Base-by-base conservation (phyloP, 2,113 vertebrate genomes). In the Parus major region DNA sequence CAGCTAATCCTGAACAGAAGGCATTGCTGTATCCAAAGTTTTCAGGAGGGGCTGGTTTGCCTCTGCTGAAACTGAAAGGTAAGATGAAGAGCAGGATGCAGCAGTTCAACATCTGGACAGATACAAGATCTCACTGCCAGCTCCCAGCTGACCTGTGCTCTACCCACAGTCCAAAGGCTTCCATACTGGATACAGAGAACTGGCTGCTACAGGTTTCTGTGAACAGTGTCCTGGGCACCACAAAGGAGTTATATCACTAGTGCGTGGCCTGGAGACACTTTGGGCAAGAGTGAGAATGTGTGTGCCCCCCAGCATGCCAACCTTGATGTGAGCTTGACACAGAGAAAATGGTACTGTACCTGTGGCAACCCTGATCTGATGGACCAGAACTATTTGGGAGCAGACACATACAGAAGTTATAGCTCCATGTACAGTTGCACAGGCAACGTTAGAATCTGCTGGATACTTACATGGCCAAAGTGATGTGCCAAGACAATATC, bases 401-500 rank as follows among this genome's bases (percentile, higher is more conserved):
- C 39, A 81, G 28, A 49, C 27, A 46, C 12, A 33, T 9, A 36
- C 9, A 71, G 46, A 73, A 90, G 20, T 53, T 79, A 47, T 2
- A 84, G 65, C 8, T 44, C 31, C 66, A 23, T 2, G 12, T 52
- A 57, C 19, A 47, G 33, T 7, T 76, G 52, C 44, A 72, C 1
- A 1, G 66, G 53, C 61, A 82, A 55, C 23, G 50, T 20, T 36
- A 75, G 27, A 35, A 79, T 13, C 17, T 87, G 68, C 44, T 66
- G 59, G 50, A 63, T 93, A 98, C 98, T 99, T 98, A 99, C 99
- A 23, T 98, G 97, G 78, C 99, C 99, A 97, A 99, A 99, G 96
- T 99, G 99, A 94, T 99, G 99, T 12, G 97, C 98, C 98, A 99
- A 98, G 95, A 99, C 98, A 86, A 98, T 98, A 94, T 99, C 99